Percentiles rank a stretch among this genome's conserved stretches.
Evolutionary conservation across 2,113 vertebrate genomes (phyloP).

Genomic region (Mirza zaza): DNA sequence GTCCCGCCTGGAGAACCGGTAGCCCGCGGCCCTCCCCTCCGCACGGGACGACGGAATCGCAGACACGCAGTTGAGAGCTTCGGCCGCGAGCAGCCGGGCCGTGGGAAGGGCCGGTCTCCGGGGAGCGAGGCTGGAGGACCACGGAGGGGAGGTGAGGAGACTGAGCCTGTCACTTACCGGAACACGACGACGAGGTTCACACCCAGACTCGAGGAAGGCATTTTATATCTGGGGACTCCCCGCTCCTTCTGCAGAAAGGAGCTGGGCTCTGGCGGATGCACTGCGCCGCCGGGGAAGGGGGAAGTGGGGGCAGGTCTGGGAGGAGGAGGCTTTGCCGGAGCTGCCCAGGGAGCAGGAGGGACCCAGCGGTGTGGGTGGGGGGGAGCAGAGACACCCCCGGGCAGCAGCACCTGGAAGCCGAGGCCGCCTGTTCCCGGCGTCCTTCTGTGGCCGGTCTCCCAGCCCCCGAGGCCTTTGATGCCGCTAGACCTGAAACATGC

Average conservation of each 20-base stretch:
- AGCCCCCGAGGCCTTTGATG: neutral
- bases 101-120: neutral
- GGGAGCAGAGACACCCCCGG: accelerated
- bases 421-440: neutral
- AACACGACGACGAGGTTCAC: neutral
- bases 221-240: too few species aligned
- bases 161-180: too few species aligned
- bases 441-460: neutral
- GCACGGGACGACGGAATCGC: too few species aligned
- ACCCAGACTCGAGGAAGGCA: neutral
- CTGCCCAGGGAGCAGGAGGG: too few species aligned
- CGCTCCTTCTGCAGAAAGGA: neutral
- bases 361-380: accelerated
- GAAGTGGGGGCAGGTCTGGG: accelerated
- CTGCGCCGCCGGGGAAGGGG: too few species aligned
- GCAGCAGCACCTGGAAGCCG: neutral
- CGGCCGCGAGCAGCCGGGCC: too few species aligned
- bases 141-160: neutral
- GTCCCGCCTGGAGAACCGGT: too few species aligned
- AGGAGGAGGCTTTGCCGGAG: accelerated
- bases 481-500: neutral
- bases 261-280: accelerated
- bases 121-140: too few species aligned
- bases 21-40: too few species aligned
- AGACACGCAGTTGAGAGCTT: too few species aligned